Evolutionary conservation across 2,797 vertebrate species (phyloP).

Genomic region (Columba guinea): DNA sequence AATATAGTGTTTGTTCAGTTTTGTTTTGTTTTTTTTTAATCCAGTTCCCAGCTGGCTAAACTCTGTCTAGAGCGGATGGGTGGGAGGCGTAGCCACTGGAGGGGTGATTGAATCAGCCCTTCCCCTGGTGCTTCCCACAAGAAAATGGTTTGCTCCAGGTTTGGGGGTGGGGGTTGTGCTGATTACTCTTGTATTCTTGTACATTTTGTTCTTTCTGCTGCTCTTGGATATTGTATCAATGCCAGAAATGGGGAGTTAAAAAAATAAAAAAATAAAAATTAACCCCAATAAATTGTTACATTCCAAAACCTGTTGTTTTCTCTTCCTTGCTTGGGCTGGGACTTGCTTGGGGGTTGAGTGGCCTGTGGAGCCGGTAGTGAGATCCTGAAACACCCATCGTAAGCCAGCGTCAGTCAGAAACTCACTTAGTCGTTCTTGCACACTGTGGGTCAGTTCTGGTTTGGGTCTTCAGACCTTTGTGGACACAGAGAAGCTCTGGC

Average conservation of each 20-base stretch:
- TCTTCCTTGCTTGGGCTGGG: background rate
- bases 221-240: conserved; percentile 82
- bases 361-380: rapidly evolving
- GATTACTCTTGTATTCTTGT: conserved; percentile 79
- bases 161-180: conserved; percentile 74
- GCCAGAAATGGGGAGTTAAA: conserved; percentile 79
- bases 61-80: conserved; percentile 68
- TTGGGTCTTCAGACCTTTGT: background rate
- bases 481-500: background rate
- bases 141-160: conserved; percentile 68
- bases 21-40: conserved; percentile 66
- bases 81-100: background rate
- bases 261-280: conserved; percentile 40
- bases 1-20: conserved; percentile 74
- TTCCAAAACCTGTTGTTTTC: conserved; percentile 63
- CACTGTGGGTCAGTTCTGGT: rapidly evolving
- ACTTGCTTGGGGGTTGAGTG: background rate
- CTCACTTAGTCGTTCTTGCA: rapidly evolving
- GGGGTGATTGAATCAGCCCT: conserved; percentile 33
- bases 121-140: conserved; percentile 5
- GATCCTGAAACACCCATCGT: background rate
- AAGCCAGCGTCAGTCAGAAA: rapidly evolving
- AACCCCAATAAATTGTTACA: conserved; percentile 83
- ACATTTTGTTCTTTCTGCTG: conserved; percentile 81
- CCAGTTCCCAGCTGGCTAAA: conserved; percentile 82